phyloP scores from a whole-genome alignment of 2,113 vertebrate genomes.

The Crypturellus undulatus region DNA sequence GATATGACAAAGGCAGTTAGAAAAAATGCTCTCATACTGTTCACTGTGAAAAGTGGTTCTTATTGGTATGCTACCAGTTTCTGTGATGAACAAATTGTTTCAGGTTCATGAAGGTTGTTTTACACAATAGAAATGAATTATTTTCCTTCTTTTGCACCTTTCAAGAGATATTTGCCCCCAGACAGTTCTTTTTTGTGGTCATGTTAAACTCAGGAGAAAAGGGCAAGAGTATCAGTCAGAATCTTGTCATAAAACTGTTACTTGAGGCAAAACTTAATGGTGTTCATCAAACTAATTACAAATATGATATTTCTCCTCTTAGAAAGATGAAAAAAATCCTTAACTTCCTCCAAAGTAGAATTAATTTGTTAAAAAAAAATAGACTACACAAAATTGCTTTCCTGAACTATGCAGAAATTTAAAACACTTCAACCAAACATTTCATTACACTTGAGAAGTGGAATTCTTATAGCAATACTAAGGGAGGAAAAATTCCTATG shows the following conservation, averaged over 20 bases:
- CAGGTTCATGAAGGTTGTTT: background rate
- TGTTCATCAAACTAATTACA: background rate
- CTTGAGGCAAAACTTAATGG: slow-evolving; percentile 3
- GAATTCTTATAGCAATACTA: background rate
- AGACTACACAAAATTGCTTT: background rate
- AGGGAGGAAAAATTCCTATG: background rate
- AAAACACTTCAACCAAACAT: background rate
- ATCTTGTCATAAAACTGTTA: background rate
- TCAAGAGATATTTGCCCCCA: background rate
- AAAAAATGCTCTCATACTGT: background rate
- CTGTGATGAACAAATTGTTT: background rate
- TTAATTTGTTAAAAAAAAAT: background rate
- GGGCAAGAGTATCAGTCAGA: background rate
- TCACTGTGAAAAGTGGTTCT: background rate
- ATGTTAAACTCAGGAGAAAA: background rate
- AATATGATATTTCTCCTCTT: background rate
- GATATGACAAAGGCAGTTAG: background rate
- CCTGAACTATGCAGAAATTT: background rate
- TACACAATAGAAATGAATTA: background rate
- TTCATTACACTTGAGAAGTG: background rate
- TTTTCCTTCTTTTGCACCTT: background rate
- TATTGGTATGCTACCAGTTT: background rate
- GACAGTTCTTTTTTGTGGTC: background rate
- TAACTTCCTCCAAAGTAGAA: background rate
- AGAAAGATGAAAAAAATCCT: background rate